phyloP scores from a whole-genome alignment of 2,797 vertebrate genomes.

The Amphiprion clarkii region DNA sequence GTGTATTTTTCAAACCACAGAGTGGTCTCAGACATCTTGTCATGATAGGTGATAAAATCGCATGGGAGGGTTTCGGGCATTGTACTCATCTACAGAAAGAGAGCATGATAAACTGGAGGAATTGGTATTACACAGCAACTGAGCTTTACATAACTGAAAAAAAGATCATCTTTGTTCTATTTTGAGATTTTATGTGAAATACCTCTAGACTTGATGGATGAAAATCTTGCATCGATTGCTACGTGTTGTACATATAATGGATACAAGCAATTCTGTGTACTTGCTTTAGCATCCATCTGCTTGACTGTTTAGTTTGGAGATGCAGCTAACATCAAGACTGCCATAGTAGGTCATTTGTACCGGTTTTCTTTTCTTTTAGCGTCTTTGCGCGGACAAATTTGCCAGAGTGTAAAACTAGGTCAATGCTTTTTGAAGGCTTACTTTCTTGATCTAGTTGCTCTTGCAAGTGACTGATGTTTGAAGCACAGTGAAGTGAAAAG shows the following conservation, averaged over 20 bases:
- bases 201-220: too few relatives aligned
- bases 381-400: slow-evolving; percentile 7
- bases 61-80: too few relatives aligned
- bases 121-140: too few relatives aligned
- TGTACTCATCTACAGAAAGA: too few relatives aligned
- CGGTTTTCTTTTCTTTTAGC: background rate
- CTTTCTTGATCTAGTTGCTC: background rate
- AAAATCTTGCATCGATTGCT: too few relatives aligned
- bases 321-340: background rate
- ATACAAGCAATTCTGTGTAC: background rate
- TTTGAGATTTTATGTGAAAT: too few relatives aligned
- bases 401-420: slow-evolving; percentile 3
- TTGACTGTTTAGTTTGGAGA: background rate
- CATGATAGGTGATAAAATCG: too few relatives aligned
- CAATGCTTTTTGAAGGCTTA: background rate
- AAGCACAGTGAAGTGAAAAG: slow-evolving; percentile 87
- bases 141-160: too few relatives aligned
- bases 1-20: too few relatives aligned
- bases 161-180: too few relatives aligned
- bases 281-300: background rate
- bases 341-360: background rate
- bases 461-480: slow-evolving; percentile 82
- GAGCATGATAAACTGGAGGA: too few relatives aligned
- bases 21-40: too few relatives aligned
- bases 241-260: background rate